phyloP scores from a whole-genome alignment of 2,888 invertebrate species.

The Dicranocentrus wangi region DNA sequence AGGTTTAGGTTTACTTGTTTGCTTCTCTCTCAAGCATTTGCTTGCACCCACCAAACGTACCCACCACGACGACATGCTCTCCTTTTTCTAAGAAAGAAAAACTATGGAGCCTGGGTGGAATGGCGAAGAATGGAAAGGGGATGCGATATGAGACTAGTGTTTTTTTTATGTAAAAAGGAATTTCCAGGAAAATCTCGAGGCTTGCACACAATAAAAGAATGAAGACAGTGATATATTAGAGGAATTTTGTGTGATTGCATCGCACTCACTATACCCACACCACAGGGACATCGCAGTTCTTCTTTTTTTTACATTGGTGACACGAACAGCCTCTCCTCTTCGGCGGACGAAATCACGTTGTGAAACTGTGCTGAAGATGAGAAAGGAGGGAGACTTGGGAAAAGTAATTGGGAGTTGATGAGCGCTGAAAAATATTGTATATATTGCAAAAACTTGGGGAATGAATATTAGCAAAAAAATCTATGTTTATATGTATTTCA shows the following conservation, averaged over 20 bases:
- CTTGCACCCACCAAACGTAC: too few species aligned
- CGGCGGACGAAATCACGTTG: too few species aligned
- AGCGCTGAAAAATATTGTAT: too few species aligned
- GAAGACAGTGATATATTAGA: conserved; percentile 35
- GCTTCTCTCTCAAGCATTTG: too few species aligned
- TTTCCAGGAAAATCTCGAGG: conserved; percentile 16
- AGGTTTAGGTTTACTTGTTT: too few species aligned
- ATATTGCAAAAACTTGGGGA: too few species aligned
- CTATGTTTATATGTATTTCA: too few species aligned
- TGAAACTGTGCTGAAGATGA: too few species aligned
- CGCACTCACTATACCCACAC: neutral
- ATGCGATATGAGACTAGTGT: neutral
- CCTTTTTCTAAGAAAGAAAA: too few species aligned
- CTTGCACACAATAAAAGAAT: conserved; percentile 1
- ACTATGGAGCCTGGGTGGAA: too few species aligned
- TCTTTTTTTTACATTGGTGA: conserved; percentile 6
- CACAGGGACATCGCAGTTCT: neutral
- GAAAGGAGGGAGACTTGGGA: neutral
- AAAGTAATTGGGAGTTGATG: conserved; percentile 11
- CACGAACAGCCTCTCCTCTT: neutral
- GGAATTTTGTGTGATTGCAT: conserved; percentile 8
- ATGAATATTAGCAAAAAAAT: too few species aligned
- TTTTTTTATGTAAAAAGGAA: conserved; percentile 23
- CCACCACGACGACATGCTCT: too few species aligned
- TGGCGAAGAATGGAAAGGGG: conserved; percentile 1